Evolutionary conservation across 2,113 vertebrate species (phyloP).

Genomic region (Lates calcarifer): DNA sequence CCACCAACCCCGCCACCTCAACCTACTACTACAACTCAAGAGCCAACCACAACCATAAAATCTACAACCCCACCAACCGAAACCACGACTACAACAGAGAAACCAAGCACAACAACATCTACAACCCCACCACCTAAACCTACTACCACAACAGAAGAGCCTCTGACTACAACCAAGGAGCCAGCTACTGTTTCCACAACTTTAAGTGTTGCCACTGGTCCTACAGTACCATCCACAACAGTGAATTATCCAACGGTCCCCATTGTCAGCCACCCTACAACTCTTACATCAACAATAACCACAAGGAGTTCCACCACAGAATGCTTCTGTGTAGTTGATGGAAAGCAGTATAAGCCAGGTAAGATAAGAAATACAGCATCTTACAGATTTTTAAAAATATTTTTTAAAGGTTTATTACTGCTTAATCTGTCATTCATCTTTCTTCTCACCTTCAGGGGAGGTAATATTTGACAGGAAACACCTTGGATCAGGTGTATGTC

Average conservation of each 20-base stretch:
- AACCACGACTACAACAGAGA: neutral
- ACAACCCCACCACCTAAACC: neutral
- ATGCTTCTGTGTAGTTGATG: slow-evolving; percentile 74
- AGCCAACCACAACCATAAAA: neutral
- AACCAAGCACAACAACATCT: neutral
- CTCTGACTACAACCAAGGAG: too few relatives aligned
- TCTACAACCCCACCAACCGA: neutral
- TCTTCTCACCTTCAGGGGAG: slow-evolving; percentile 49
- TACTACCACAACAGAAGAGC: too few relatives aligned
- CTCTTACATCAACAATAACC: too few relatives aligned
- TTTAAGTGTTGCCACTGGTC: too few relatives aligned
- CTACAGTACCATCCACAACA: too few relatives aligned
- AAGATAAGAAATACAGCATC: too few relatives aligned
- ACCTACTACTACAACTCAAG: neutral
- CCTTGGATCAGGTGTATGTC: slow-evolving; percentile 77
- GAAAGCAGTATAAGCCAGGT: slow-evolving; percentile 70
- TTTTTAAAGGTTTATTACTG: neutral
- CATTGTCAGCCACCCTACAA: too few relatives aligned
- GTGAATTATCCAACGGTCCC: too few relatives aligned
- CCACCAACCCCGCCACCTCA: neutral
- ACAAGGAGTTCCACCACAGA: slow-evolving; percentile 6
- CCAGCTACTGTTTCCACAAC: too few relatives aligned
- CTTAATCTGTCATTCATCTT: neutral
- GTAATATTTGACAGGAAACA: slow-evolving; percentile 55
- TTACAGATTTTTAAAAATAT: too few relatives aligned